Evolutionary conservation across 2,797 vertebrate genomes (phyloP), one percentile per base, ranked within the genome.

Genomic region (Gymnopithys bicolor): DNA sequence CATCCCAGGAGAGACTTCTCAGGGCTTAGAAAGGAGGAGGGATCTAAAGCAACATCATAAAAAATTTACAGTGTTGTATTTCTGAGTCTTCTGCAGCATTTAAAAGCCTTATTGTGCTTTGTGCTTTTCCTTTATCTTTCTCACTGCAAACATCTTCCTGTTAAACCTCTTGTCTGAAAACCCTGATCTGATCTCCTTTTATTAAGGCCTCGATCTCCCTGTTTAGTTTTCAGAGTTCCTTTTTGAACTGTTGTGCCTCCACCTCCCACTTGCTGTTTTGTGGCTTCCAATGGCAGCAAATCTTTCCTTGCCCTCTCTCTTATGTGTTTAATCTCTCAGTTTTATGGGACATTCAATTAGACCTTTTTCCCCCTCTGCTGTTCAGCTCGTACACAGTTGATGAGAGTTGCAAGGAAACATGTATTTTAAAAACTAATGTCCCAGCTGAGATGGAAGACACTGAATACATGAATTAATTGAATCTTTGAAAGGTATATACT

Each of bases 341-440:
- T 76, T 69, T 53, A 28, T 78, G 84, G 87, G 73, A 91, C 84
- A 75, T 93, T 97, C 74, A 95, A 73, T 88, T 41, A 87, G 91
- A 92, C 39, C 68, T 94, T 88, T 97, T 83, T 95, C 94, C 91
- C 91, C 87, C 93, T 94, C 85, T 92, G 73, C 94, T 96, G 91
- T 97, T 92, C 94, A 97, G 97, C 94, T 93, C 82, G 1, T 94
- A 97, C 49, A 66, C 91, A 92, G 95, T 93, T 94, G 95, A 94
- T 95, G 96, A 97, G 91, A 96, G 27, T 82, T 91, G 91, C 94
- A 96, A 94, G 96, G 91, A 97, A 93, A 77, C 64, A 71, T 90
- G 83, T 90, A 27, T 95, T 94, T 96, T 96, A 96, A 94, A 97
- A 69, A 10, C 84, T 94, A 84, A 94, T 91, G 84, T 75, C 59